Percentiles rank a stretch among this genome's conserved stretches.
Evolutionary conservation across 2,797 vertebrate species (phyloP).

Genomic region (Sebastes diploproa): DNA sequence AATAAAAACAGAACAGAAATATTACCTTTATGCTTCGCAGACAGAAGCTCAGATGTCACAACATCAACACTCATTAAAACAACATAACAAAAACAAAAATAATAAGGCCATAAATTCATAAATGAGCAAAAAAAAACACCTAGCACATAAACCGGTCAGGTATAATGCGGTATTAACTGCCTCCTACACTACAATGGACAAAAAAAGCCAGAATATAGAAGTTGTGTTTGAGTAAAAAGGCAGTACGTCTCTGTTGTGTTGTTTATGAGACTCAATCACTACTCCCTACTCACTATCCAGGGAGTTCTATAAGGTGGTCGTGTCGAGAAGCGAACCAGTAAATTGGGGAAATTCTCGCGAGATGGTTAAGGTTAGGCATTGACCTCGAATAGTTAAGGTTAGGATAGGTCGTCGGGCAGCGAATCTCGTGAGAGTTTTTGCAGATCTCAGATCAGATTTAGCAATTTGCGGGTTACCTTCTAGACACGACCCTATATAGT

Average conservation of each 20-base stretch:
- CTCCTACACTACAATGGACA: not conserved
- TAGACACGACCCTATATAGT: too few relatives aligned
- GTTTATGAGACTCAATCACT: not conserved
- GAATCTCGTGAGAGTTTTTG: too few relatives aligned
- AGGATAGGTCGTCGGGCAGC: too few relatives aligned
- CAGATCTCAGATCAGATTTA: too few relatives aligned
- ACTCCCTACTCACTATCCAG: too few relatives aligned
- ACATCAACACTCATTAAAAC: not conserved
- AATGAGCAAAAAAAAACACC: not conserved
- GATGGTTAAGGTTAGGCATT: too few relatives aligned
- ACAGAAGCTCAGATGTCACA: constrained; percentile 3
- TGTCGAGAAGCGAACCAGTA: too few relatives aligned
- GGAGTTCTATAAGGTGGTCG: too few relatives aligned
- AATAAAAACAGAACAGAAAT: constrained; percentile 8
- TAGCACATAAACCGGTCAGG: not conserved
- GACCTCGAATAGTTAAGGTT: too few relatives aligned
- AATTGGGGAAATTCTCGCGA: too few relatives aligned
- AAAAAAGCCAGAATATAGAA: not conserved
- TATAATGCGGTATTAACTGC: not conserved
- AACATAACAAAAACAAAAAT: not conserved
- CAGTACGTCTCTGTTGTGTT: not conserved
- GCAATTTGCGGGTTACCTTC: too few relatives aligned
- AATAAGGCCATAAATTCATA: constrained; percentile 4
- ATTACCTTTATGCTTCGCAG: constrained; percentile 3
- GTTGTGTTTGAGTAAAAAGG: not conserved